Percentiles rank a stretch among this genome's conserved stretches.
Conservation (phyloP, 2,113 vertebrate genomes). For the Syngnathus scovelli region DNA sequence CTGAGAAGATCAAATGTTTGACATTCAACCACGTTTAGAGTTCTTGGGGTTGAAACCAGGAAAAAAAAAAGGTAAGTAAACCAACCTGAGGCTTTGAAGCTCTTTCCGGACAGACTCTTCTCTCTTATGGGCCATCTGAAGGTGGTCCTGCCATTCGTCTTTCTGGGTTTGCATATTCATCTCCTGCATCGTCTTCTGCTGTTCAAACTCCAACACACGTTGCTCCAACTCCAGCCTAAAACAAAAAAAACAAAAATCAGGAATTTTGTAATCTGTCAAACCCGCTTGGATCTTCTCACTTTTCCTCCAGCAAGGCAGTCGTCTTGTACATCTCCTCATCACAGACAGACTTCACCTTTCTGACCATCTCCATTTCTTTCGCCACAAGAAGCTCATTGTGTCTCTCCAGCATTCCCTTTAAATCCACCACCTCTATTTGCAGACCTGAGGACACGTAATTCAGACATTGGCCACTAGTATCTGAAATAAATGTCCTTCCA, state of each 20-base stretch:
- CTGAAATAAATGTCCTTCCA: background rate
- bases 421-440: constrained; percentile 80
- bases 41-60: background rate
- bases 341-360: constrained; percentile 81
- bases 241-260: background rate
- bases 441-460: constrained; percentile 65
- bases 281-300: constrained; percentile 66
- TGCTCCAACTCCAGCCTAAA: constrained; percentile 84
- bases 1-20: constrained; percentile 51
- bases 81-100: constrained; percentile 78
- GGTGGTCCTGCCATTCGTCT: constrained; percentile 80
- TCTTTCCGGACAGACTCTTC: constrained; percentile 82
- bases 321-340: constrained; percentile 84
- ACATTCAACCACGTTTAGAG: background rate
- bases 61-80: too few species aligned
- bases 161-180: constrained; percentile 71
- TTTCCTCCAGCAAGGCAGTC: constrained; percentile 82
- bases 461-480: background rate
- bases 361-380: constrained; percentile 85
- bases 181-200: constrained; percentile 76
- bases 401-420: constrained; percentile 73
- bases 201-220: constrained; percentile 78
- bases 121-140: constrained; percentile 70
- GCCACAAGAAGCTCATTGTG: constrained; percentile 79
- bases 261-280: background rate